phyloP scores from a whole-genome alignment of 2,888 invertebrate species.

The Drosophila colorata region DNA sequence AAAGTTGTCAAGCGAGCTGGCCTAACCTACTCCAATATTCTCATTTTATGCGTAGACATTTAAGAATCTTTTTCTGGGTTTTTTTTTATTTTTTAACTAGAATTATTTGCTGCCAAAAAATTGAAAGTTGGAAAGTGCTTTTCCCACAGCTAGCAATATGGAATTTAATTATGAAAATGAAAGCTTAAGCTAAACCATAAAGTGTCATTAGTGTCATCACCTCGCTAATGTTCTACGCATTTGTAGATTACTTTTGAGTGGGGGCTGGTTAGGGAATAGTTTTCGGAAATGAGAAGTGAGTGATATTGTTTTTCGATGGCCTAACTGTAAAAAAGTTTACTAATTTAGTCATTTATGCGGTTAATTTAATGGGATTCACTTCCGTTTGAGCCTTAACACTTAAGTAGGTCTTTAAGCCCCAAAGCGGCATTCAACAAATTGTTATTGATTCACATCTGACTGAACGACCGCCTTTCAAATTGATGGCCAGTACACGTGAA shows the following conservation, averaged over 20 bases:
- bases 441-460: conserved; percentile 73
- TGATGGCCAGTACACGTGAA: conserved; percentile 60
- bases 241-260: conserved; percentile 30
- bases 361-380: conserved; percentile 50
- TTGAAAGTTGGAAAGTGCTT: conserved; percentile 75
- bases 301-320: conserved; percentile 28
- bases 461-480: conserved; percentile 72
- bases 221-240: conserved; percentile 28
- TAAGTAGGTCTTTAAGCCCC: conserved; percentile 31
- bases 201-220: conserved; percentile 48
- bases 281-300: neutral
- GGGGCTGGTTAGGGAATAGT: neutral
- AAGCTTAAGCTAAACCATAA: conserved; percentile 48
- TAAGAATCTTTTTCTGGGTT: conserved; percentile 28
- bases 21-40: conserved; percentile 71
- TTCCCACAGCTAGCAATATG: conserved; percentile 42
- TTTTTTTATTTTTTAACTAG: conserved; percentile 17
- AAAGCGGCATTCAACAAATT: conserved; percentile 61
- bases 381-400: conserved; percentile 47
- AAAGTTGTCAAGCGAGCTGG: conserved; percentile 40
- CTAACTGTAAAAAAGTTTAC: conserved; percentile 47
- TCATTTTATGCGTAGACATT: conserved; percentile 58
- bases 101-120: conserved; percentile 53
- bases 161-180: conserved; percentile 64
- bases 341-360: conserved; percentile 60